These are phyloP conservation scores for Nymphalis io DNA, from an alignment of 1,140 invertebrate genomes.

Conservation along the genomic window DNA sequence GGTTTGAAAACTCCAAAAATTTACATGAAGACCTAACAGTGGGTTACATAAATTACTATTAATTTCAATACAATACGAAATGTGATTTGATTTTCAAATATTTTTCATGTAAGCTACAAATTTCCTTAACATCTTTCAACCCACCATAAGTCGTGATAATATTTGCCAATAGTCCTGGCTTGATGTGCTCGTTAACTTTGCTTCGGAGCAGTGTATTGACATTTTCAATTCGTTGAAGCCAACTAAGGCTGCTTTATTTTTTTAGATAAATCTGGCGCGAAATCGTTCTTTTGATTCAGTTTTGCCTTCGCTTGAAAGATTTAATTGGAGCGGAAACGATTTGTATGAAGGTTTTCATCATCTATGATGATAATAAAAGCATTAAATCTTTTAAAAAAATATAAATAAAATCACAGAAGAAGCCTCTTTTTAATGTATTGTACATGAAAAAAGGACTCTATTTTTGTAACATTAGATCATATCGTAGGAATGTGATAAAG, in stretches of 20 bases:
- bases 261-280: constrained; percentile 36
- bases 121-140: constrained; percentile 37
- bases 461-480: too few species aligned
- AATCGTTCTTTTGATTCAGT: constrained; percentile 27
- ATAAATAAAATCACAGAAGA: background rate
- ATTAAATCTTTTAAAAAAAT: background rate
- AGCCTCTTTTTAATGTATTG: background rate
- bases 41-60: too few species aligned
- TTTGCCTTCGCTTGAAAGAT: constrained; percentile 16
- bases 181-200: constrained; percentile 45
- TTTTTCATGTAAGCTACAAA: background rate
- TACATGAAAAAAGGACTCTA: background rate
- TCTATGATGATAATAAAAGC: constrained; percentile 15
- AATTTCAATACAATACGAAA: too few species aligned
- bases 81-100: too few species aligned
- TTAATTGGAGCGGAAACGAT: constrained; percentile 34
- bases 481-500: too few species aligned
- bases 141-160: constrained; percentile 42
- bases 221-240: constrained; percentile 51
- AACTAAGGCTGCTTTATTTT: constrained; percentile 41
- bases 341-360: constrained; percentile 15
- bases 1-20: background rate
- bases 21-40: background rate
- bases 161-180: constrained; percentile 44
- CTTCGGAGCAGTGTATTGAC: constrained; percentile 46